Conservation (phyloP, 1,140 invertebrate species). For the Magallana angulata region DNA sequence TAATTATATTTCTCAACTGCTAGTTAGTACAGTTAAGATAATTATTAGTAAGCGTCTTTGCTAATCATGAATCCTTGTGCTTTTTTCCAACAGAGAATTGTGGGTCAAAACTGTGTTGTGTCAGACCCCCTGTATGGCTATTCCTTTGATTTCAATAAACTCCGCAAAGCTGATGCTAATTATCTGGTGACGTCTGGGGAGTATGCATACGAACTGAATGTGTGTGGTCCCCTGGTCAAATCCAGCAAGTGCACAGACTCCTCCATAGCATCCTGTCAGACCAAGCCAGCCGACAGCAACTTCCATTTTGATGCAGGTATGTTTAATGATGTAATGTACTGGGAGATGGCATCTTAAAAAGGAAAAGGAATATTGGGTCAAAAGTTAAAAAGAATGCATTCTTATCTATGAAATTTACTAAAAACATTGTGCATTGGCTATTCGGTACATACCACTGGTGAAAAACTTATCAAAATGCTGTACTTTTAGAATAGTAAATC, state of each 20-base stretch:
- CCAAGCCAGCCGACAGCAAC: constrained; percentile 50
- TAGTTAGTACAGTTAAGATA: too few species aligned
- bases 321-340: not conserved
- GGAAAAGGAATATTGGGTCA: too few species aligned
- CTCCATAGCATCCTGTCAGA: constrained; percentile 68
- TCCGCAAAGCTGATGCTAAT: constrained; percentile 62
- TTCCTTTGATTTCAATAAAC: constrained; percentile 73
- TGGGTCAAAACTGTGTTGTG: constrained; percentile 72
- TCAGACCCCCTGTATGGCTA: constrained; percentile 72
- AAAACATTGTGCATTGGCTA: too few species aligned
- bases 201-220: constrained; percentile 68
- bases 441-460: too few species aligned
- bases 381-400: too few species aligned
- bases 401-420: too few species aligned
- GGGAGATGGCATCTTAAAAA: too few species aligned
- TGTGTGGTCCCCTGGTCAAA: constrained; percentile 65
- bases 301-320: constrained; percentile 59
- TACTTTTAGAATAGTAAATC: too few species aligned
- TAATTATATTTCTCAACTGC: too few species aligned
- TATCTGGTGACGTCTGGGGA: constrained; percentile 63
- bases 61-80: too few species aligned
- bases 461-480: too few species aligned
- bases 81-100: constrained; percentile 21
- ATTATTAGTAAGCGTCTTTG: too few species aligned
- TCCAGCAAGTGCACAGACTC: constrained; percentile 35